Evolutionary conservation across 2,797 vertebrate genomes (phyloP).

Genomic region (Gymnothorax reevesii): DNA sequence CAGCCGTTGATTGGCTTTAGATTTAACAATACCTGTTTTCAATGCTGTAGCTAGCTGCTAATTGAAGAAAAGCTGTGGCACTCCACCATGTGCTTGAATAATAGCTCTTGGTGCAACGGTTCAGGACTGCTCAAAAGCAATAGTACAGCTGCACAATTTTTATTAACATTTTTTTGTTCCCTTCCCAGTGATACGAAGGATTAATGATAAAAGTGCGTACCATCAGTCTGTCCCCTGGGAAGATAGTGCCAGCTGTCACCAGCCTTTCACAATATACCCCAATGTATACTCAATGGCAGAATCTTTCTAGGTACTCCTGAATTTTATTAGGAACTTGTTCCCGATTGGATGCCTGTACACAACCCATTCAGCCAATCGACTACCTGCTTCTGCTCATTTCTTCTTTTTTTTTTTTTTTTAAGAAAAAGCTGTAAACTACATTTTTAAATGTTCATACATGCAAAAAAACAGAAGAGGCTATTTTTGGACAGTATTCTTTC

Average conservation of each 20-base stretch:
- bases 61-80: background rate
- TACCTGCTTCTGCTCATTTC: slow-evolving; percentile 40
- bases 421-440: slow-evolving; percentile 81
- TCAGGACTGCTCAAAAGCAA: slow-evolving; percentile 49
- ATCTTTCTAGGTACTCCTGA: slow-evolving; percentile 34
- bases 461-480: slow-evolving; percentile 78
- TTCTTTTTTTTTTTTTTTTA: slow-evolving; percentile 66
- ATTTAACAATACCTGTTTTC: background rate
- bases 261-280: slow-evolving; percentile 49
- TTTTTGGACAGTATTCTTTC: slow-evolving; percentile 94
- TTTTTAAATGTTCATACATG: slow-evolving; percentile 89
- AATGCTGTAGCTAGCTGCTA: background rate
- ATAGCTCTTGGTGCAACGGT: slow-evolving; percentile 20
- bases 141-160: slow-evolving; percentile 35
- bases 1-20: background rate
- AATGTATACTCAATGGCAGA: slow-evolving; percentile 39
- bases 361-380: slow-evolving; percentile 67
- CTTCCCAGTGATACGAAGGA: background rate
- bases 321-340: slow-evolving; percentile 44
- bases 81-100: background rate
- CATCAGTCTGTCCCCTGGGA: slow-evolving; percentile 2
- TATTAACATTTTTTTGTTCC: background rate
- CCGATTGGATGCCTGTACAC: slow-evolving; percentile 44
- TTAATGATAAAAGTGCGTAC: background rate
- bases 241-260: slow-evolving; percentile 37